Conservation (phyloP, 1,140 invertebrate genomes). For the Medauroidea extradentata region DNA sequence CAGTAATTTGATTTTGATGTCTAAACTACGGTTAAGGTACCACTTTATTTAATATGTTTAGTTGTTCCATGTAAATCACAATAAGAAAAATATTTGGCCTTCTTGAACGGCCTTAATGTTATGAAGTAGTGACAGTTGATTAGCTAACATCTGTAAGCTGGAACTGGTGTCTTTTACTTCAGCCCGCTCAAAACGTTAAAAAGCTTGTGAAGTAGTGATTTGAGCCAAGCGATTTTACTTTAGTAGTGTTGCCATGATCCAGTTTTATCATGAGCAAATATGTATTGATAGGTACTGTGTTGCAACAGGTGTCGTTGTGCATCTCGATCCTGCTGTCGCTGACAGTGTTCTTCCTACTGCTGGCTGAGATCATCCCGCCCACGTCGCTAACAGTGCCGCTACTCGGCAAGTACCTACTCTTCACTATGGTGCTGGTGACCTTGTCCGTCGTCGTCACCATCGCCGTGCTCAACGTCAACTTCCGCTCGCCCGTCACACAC, state of each 20-base stretch:
- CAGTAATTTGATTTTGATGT: too few relatives aligned
- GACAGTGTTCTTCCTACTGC: constrained; percentile 97
- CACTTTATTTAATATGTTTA: too few relatives aligned
- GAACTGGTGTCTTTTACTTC: too few relatives aligned
- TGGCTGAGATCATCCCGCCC: constrained; percentile 99
- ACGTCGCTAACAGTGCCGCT: constrained; percentile 96
- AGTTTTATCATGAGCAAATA: not conserved
- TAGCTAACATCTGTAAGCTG: too few relatives aligned
- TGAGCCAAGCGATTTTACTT: too few relatives aligned
- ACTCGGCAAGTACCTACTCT: constrained; percentile 96
- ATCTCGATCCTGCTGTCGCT: constrained; percentile 98
- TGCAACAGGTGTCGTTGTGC: constrained; percentile 76
- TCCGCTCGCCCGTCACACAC: constrained; percentile 96
- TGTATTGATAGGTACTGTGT: not conserved
- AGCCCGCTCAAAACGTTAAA: too few relatives aligned
- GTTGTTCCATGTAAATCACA: too few relatives aligned
- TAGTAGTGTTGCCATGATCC: not conserved
- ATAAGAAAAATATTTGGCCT: too few relatives aligned
- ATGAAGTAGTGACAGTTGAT: too few relatives aligned
- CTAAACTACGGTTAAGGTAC: too few relatives aligned
- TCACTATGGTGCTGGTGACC: constrained; percentile 99
- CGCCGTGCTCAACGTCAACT: constrained; percentile 97
- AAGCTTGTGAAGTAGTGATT: too few relatives aligned
- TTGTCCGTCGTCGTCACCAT: constrained; percentile 97
- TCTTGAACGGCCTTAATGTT: too few relatives aligned